phyloP scores from a whole-genome alignment of 2,113 vertebrate species.

The Mesoclemmys tuberculata region DNA sequence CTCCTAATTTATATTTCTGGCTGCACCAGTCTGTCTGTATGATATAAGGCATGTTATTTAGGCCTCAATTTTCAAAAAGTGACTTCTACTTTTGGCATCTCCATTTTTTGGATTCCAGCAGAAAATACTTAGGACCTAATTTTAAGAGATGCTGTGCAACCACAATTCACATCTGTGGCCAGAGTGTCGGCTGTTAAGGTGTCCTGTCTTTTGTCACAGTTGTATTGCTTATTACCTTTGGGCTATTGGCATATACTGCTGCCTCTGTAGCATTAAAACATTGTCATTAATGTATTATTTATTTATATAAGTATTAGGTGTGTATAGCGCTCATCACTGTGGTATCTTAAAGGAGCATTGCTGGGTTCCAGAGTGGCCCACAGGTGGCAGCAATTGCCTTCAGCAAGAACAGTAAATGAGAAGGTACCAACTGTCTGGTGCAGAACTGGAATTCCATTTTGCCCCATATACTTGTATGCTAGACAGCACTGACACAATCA shows the following conservation, averaged over 20 bases:
- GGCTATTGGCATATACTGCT: neutral
- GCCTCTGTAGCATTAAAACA: neutral
- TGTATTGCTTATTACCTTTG: neutral
- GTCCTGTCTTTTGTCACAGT: neutral
- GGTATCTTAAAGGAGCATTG: neutral
- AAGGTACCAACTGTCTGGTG: neutral
- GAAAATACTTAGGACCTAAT: rapidly evolving
- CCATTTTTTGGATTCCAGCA: neutral
- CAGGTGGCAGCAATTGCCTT: neutral
- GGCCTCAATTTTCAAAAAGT: rapidly evolving
- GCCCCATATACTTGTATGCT: neutral
- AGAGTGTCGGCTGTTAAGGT: rapidly evolving
- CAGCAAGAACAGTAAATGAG: neutral
- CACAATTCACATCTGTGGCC: neutral
- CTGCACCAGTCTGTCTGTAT: neutral
- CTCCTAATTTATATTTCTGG: neutral
- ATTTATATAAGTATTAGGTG: neutral
- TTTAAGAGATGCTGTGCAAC: neutral
- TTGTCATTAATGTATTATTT: neutral
- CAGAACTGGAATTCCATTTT: neutral
- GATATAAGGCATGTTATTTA: neutral
- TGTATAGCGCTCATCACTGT: rapidly evolving
- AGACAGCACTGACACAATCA: neutral
- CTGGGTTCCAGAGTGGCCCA: neutral
- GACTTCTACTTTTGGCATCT: neutral